phyloP scores from a whole-genome alignment of 2,113 vertebrate genomes.

The Oxygymnocypris stewartii region DNA sequence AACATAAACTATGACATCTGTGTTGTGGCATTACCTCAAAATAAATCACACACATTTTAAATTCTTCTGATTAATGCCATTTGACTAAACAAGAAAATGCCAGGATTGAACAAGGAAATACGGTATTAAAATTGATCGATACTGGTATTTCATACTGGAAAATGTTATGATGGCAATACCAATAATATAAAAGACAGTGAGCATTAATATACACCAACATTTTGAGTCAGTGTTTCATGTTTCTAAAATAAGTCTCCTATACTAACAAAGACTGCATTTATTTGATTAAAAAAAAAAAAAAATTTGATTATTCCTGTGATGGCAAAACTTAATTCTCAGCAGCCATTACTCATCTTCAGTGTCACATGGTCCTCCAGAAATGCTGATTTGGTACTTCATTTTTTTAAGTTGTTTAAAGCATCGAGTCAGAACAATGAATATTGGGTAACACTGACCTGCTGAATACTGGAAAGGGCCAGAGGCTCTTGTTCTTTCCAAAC shows the following conservation, averaged over 20 bases:
- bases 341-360: too few species aligned
- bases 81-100: not conserved
- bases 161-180: not conserved
- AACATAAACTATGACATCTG: not conserved
- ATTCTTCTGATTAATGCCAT: not conserved
- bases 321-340: not conserved
- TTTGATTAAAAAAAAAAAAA: not conserved
- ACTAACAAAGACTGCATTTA: not conserved
- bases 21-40: not conserved
- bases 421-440: not conserved
- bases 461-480: conserved; percentile 82
- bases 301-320: not conserved
- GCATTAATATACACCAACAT: not conserved
- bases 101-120: not conserved
- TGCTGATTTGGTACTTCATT: not conserved
- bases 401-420: not conserved
- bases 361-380: not conserved
- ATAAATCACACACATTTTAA: not conserved
- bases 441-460: conserved; percentile 74
- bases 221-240: not conserved
- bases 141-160: not conserved
- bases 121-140: not conserved
- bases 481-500: conserved; percentile 80
- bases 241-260: not conserved
- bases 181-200: not conserved